Evolutionary conservation across 2,888 invertebrate species (phyloP).

Genomic region (Trichogramma dendrolimi): DNA sequence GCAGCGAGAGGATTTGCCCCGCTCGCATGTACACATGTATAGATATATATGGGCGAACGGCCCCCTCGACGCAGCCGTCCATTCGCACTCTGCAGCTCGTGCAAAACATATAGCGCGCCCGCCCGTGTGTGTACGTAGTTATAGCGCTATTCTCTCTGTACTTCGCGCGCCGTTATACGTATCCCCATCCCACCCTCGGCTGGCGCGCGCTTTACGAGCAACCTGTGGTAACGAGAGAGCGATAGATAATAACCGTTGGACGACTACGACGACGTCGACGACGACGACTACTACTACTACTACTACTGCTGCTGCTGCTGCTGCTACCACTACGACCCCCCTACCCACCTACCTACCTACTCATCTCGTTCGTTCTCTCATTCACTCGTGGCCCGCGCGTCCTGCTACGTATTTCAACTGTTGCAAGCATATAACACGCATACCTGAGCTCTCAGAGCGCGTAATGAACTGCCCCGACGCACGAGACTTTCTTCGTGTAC

Average conservation of each 20-base stretch:
- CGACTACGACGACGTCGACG: no score
- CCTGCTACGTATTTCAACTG: conserved; percentile 9
- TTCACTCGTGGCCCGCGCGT: conserved; percentile 13
- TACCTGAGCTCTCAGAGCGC: background rate
- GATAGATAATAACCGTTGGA: conserved; percentile 53
- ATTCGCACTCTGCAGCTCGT: conserved; percentile 38
- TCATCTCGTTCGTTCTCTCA: conserved; percentile 1
- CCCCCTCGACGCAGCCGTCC: conserved; percentile 43
- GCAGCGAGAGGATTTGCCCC: no score
- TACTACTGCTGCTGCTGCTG: conserved; percentile 37
- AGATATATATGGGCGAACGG: conserved; percentile 31
- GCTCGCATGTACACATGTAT: no score
- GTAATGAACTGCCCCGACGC: no score
- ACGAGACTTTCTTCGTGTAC: no score
- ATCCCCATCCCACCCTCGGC: conserved; percentile 25
- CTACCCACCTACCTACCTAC: conserved; percentile 13
- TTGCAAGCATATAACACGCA: background rate
- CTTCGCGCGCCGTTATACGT: background rate
- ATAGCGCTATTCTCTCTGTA: conserved; percentile 12
- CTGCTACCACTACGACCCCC: conserved; percentile 12
- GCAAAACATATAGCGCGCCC: background rate
- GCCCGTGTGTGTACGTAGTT: conserved; percentile 13
- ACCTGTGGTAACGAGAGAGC: conserved; percentile 53
- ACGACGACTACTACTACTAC: conserved; percentile 5
- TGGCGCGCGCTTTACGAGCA: conserved; percentile 52